These are phyloP conservation scores for Ptilodon capucinus DNA, from an alignment of 2,888 invertebrate species.

Conservation along the genomic window DNA sequence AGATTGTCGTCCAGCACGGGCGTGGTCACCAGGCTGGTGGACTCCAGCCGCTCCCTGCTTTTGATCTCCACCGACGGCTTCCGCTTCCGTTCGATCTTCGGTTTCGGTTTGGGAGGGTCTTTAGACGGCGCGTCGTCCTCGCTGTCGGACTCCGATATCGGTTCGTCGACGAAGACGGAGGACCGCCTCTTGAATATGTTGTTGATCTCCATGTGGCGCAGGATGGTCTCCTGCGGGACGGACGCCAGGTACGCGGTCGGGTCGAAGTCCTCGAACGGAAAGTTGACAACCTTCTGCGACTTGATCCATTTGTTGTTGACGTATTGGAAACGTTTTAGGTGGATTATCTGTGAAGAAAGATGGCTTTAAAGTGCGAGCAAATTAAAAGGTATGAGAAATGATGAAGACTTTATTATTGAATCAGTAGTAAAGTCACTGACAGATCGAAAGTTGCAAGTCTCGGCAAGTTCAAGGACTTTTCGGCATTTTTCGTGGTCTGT, in stretches of 20 bases:
- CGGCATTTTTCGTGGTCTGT: too few relatives aligned
- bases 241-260: constrained; percentile 93
- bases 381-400: too few relatives aligned
- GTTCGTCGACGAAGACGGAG: constrained; percentile 35
- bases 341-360: constrained; percentile 87
- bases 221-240: constrained; percentile 89
- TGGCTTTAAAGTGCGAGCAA: not conserved
- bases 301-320: constrained; percentile 96
- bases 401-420: not conserved
- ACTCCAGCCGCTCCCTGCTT: constrained; percentile 83
- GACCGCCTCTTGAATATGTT: constrained; percentile 31
- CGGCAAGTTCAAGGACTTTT: too few relatives aligned
- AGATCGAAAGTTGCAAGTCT: too few relatives aligned
- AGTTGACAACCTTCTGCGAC: constrained; percentile 95
- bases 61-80: constrained; percentile 16
- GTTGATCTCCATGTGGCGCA: constrained; percentile 84
- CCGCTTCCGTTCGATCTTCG: constrained; percentile 14
- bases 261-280: constrained; percentile 93
- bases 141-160: constrained; percentile 52
- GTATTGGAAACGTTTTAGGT: constrained; percentile 95
- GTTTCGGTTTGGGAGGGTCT: constrained; percentile 4
- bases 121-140: constrained; percentile 33
- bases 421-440: too few relatives aligned
- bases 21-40: constrained; percentile 85
- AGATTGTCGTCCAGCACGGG: constrained; percentile 88